A percentile compares a stretch with the other conserved stretches of the same genome.
Conservation (phyloP, 2,113 vertebrate species). For the Scolopax mira region DNA sequence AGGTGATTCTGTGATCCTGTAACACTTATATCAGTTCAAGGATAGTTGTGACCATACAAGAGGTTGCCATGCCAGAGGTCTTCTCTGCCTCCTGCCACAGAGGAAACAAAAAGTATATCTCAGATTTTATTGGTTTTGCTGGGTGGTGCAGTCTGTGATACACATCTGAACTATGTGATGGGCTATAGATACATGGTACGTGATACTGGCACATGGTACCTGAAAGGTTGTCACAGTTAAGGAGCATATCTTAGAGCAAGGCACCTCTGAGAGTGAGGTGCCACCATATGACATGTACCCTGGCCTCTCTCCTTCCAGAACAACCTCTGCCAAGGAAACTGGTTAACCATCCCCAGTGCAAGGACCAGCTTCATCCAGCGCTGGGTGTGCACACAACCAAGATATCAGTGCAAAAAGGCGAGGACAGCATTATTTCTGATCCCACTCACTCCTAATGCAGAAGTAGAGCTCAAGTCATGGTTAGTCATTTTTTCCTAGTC, state of each 20-base stretch:
- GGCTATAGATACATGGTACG: neutral
- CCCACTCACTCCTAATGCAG: neutral
- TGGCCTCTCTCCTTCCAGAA: neutral
- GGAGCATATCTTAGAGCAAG: neutral
- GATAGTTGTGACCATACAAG: neutral
- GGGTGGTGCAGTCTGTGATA: neutral
- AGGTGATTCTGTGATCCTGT: no score
- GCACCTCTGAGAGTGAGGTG: neutral
- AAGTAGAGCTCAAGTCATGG: neutral
- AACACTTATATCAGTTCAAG: neutral
- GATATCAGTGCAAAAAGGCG: neutral
- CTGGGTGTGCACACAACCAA: neutral
- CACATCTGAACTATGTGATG: neutral
- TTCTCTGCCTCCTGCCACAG: neutral
- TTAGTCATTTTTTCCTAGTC: conserved; percentile 21
- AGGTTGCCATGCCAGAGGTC: neutral
- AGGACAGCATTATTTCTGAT: neutral
- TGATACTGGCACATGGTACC: neutral
- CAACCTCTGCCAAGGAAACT: neutral
- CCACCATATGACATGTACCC: neutral
- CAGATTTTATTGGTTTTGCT: neutral
- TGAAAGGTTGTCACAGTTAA: neutral
- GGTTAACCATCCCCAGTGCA: neutral
- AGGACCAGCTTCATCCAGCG: neutral
- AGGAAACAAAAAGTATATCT: neutral